Conservation (phyloP, 2,113 vertebrate species). For the Salvelinus fontinalis region DNA sequence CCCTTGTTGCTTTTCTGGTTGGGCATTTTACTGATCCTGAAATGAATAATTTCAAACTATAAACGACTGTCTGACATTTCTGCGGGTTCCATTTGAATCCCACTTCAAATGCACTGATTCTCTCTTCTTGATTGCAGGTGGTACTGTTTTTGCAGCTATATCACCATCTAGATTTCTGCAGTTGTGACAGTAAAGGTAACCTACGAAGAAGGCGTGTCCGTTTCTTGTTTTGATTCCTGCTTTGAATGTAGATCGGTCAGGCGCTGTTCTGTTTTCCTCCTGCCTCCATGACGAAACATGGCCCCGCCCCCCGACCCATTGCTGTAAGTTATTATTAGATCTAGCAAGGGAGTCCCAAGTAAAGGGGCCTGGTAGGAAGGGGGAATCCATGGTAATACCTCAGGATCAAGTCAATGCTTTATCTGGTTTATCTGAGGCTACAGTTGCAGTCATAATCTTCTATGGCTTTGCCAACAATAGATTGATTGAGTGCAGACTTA, state of each 20-base stretch:
- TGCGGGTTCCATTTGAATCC: constrained; percentile 62
- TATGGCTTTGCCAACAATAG: no score
- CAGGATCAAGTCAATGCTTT: no score
- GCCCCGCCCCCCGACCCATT: constrained; percentile 45
- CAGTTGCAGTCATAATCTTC: no score
- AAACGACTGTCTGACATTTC: constrained; percentile 63
- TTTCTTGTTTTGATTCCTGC: constrained; percentile 92
- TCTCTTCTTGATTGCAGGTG: not conserved
- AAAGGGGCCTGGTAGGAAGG: not conserved
- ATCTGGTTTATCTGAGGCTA: no score
- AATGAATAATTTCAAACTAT: constrained; percentile 57
- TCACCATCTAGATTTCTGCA: constrained; percentile 9
- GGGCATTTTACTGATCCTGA: constrained; percentile 79
- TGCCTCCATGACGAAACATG: constrained; percentile 64
- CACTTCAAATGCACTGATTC: constrained; percentile 7
- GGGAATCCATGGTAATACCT: not conserved
- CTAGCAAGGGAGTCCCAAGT: constrained; percentile 29
- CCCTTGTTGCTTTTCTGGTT: constrained; percentile 91
- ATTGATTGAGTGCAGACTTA: no score
- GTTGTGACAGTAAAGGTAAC: constrained; percentile 55
- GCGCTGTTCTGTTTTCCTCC: constrained; percentile 61
- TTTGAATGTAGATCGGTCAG: constrained; percentile 64
- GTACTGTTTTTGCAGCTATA: constrained; percentile 18
- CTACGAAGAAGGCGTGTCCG: constrained; percentile 85
- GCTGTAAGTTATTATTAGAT: constrained; percentile 48